phyloP scores from a whole-genome alignment of 2,888 invertebrate genomes.

The Drosophila flavopinicola region DNA sequence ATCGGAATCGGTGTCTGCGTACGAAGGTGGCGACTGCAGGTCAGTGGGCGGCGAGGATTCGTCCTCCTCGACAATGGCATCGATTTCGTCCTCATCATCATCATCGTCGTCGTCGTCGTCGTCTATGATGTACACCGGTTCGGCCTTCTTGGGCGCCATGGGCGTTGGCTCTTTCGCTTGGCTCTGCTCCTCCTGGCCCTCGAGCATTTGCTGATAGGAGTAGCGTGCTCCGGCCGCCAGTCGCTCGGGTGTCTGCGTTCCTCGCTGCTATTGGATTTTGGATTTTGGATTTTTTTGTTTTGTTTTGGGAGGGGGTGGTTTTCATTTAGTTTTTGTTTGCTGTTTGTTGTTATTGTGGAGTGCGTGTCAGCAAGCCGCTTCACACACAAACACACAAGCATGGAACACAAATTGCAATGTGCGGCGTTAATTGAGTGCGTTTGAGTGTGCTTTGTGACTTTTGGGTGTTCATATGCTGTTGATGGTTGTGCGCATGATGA shows the following conservation, averaged over 20 bases:
- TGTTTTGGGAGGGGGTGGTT: conserved; percentile 26
- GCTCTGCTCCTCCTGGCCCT: conserved; percentile 54
- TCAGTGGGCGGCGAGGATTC: conserved; percentile 63
- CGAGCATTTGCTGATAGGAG: conserved; percentile 78
- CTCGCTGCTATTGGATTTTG: conserved; percentile 73
- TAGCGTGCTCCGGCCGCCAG: conserved; percentile 61
- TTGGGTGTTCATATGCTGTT: conserved; percentile 25
- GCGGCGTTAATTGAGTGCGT: conserved; percentile 69
- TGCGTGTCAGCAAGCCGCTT: conserved; percentile 38
- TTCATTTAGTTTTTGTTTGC: conserved; percentile 54
- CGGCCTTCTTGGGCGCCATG: conserved; percentile 63
- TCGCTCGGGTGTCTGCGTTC: conserved; percentile 70
- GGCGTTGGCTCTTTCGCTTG: conserved; percentile 8
- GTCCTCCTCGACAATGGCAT: conserved; percentile 51
- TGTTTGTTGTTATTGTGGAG: conserved; percentile 27
- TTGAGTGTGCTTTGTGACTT: conserved; percentile 25
- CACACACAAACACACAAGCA: conserved; percentile 63
- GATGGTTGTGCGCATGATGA: conserved; percentile 38
- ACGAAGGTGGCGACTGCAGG: conserved; percentile 67
- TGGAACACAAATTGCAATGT: conserved; percentile 74
- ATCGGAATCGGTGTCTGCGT: conserved; percentile 78
- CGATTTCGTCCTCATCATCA: conserved; percentile 58
- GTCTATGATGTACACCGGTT: conserved; percentile 81
- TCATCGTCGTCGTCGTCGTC: conserved; percentile 65
- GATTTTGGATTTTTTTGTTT: conserved; percentile 22